These are phyloP conservation scores for Onychorhynchus coronatus DNA, from an alignment of 2,113 vertebrate genomes.

Conservation along the genomic window DNA sequence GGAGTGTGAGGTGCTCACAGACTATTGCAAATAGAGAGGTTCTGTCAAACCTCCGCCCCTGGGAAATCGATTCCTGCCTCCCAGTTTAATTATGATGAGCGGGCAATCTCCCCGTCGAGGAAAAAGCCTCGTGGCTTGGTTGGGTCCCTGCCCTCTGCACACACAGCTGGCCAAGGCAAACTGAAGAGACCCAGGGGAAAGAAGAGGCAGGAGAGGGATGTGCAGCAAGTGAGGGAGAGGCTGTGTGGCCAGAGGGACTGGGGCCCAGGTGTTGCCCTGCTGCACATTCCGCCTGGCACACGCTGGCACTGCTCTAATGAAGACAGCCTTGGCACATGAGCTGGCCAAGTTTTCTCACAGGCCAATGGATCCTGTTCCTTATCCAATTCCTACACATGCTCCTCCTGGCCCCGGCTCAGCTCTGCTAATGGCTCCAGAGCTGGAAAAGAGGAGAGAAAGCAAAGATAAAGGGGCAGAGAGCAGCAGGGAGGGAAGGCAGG, in stretches of 20 bases:
- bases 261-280: not conserved
- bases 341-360: not conserved
- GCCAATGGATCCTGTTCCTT: not conserved
- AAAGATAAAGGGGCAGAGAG: not conserved
- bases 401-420: not conserved
- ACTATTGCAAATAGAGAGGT: not conserved
- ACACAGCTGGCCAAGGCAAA: not conserved
- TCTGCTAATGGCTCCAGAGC: not conserved
- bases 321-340: not conserved
- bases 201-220: not conserved
- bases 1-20: fast-evolving
- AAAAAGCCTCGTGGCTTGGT: fast-evolving
- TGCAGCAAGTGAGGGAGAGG: fast-evolving
- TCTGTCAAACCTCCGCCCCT: not conserved
- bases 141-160: not conserved
- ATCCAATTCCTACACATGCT: conserved; percentile 38
- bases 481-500: not conserved
- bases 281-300: not conserved
- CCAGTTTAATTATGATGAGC: not conserved
- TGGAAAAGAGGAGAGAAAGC: not conserved
- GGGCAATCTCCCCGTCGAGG: not conserved
- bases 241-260: not conserved
- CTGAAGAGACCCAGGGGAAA: not conserved
- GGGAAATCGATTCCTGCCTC: not conserved
- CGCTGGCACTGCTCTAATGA: fast-evolving